Evolutionary conservation across 2,113 vertebrate species (phyloP).

Genomic region (Dipodomys stephensi): DNA sequence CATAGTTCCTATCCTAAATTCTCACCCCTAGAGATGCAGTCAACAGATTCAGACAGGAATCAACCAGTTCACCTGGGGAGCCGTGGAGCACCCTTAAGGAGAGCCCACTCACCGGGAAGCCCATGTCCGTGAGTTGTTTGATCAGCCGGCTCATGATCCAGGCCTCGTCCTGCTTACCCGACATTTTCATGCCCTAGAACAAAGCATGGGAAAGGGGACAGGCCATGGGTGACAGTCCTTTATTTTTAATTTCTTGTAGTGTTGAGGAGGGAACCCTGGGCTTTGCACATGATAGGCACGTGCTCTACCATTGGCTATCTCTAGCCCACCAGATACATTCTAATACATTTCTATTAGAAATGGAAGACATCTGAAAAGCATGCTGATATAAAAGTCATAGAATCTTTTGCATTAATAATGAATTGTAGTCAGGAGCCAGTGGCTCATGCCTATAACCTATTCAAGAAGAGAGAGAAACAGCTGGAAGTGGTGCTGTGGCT

Average conservation of each 20-base stretch:
- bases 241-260: too few relatives aligned
- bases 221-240: conserved; percentile 53
- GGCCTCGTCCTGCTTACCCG: conserved; percentile 95
- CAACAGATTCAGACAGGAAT: background rate
- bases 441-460: too few relatives aligned
- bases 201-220: conserved; percentile 53
- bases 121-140: conserved; percentile 99
- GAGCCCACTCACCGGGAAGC: conserved; percentile 94
- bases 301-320: too few relatives aligned
- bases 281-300: too few relatives aligned
- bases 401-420: rapidly evolving
- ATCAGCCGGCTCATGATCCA: conserved; percentile 98
- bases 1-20: background rate
- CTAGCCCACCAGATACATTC: background rate
- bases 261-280: too few relatives aligned
- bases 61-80: rapidly evolving
- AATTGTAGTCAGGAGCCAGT: background rate
- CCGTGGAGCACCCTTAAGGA: background rate
- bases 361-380: conserved; percentile 53
- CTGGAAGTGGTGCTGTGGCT: too few relatives aligned
- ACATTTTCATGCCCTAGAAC: conserved; percentile 92
- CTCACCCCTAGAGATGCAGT: background rate
- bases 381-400: background rate
- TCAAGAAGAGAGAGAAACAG: too few relatives aligned
- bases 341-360: background rate